Percentiles rank a stretch among this genome's conserved stretches.
Evolutionary conservation across 2,797 vertebrate species (phyloP).

Genomic region (Anas bernieri): DNA sequence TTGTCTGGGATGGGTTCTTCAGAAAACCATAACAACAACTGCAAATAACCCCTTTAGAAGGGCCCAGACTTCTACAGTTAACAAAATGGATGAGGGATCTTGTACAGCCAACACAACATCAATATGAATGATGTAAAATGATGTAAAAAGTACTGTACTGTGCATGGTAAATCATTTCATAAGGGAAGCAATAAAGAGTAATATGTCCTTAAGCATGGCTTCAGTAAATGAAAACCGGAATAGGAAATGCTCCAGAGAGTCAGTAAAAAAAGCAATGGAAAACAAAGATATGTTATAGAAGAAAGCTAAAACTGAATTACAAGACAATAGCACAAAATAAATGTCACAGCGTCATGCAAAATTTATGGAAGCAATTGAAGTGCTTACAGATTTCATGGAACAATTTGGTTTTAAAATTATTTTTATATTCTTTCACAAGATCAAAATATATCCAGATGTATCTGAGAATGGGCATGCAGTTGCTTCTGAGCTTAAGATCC

Average conservation of each 20-base stretch:
- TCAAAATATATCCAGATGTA: neutral
- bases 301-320: slow-evolving; percentile 20
- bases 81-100: neutral
- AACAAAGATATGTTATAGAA: slow-evolving; percentile 6
- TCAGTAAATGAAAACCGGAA: slow-evolving; percentile 23
- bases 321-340: slow-evolving; percentile 24
- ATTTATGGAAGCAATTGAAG: neutral
- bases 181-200: neutral
- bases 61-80: neutral
- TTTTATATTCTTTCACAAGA: neutral
- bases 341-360: neutral
- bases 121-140: slow-evolving; percentile 43
- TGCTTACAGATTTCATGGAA: neutral
- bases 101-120: slow-evolving; percentile 15
- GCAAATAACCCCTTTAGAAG: neutral
- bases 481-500: neutral
- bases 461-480: neutral
- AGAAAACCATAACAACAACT: slow-evolving; percentile 34
- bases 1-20: neutral
- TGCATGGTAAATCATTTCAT: slow-evolving; percentile 17
- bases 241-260: slow-evolving; percentile 30
- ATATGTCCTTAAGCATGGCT: neutral
- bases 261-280: slow-evolving; percentile 15
- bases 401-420: neutral
- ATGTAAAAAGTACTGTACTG: slow-evolving; percentile 34